These are phyloP conservation scores for Hydrotaea cyrtoneurina DNA, from an alignment of 2,888 invertebrate species.

Conservation along the genomic window DNA sequence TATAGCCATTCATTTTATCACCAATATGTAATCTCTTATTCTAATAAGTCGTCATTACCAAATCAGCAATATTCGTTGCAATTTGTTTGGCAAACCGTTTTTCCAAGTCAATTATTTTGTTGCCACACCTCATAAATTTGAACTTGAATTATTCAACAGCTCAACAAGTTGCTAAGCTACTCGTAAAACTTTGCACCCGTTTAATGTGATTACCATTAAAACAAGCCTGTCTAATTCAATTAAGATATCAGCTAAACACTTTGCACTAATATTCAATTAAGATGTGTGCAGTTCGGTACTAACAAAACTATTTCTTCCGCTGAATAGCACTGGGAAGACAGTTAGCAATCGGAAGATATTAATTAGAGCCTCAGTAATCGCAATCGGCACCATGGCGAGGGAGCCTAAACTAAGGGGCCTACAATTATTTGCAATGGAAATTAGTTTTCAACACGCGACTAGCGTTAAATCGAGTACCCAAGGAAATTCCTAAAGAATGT, in stretches of 20 bases:
- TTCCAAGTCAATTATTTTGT: too few relatives aligned
- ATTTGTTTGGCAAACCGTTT: too few relatives aligned
- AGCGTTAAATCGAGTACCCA: not conserved
- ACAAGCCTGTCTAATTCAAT: conserved; percentile 58
- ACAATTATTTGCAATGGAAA: conserved; percentile 14
- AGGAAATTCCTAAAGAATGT: not conserved
- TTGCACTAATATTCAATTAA: conserved; percentile 28
- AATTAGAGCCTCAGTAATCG: conserved; percentile 46
- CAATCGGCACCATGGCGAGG: not conserved
- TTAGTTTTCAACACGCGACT: conserved; percentile 24
- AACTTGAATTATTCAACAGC: not conserved
- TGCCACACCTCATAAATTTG: too few relatives aligned
- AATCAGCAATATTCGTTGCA: too few relatives aligned
- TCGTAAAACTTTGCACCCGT: conserved; percentile 2
- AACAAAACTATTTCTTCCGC: not conserved
- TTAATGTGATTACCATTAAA: not conserved
- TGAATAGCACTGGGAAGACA: not conserved
- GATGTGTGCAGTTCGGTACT: not conserved
- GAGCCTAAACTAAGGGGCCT: not conserved
- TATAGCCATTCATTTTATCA: too few relatives aligned
- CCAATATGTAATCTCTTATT: too few relatives aligned
- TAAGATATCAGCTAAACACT: conserved; percentile 58
- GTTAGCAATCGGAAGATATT: too few relatives aligned
- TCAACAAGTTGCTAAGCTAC: conserved; percentile 11
- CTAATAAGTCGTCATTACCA: too few relatives aligned